phyloP scores from a whole-genome alignment of 2,113 vertebrate genomes.

The Vidua chalybeata region DNA sequence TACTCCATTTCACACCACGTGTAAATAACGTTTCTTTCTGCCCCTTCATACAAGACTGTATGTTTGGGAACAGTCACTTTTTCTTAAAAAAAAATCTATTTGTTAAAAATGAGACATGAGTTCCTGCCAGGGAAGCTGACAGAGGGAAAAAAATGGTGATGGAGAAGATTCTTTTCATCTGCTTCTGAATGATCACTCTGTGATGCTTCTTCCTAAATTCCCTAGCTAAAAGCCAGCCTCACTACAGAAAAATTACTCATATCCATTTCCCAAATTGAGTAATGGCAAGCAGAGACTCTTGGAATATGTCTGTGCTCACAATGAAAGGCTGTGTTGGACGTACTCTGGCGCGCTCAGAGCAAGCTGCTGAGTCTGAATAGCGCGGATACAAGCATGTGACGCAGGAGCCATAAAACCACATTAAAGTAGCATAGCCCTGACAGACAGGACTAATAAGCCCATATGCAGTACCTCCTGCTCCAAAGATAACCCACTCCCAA shows the following conservation, averaged over 20 bases:
- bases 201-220: conserved; percentile 43
- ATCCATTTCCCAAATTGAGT: conserved; percentile 49
- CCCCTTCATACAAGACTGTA: background rate
- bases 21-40: conserved; percentile 36
- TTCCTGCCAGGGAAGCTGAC: conserved; percentile 55
- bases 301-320: conserved; percentile 16
- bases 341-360: background rate
- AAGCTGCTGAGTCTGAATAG: conserved; percentile 18
- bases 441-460: conserved; percentile 64
- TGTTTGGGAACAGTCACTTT: conserved; percentile 29
- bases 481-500: conserved; percentile 50
- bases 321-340: conserved; percentile 20
- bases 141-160: conserved; percentile 33
- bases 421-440: conserved; percentile 54
- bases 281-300: conserved; percentile 39
- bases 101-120: conserved; percentile 40
- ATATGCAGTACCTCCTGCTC: conserved; percentile 55
- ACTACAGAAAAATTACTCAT: conserved; percentile 3
- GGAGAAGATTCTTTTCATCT: conserved; percentile 58
- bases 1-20: conserved; percentile 25
- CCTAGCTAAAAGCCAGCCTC: conserved; percentile 40
- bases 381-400: background rate
- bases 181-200: conserved; percentile 41
- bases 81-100: conserved; percentile 36
- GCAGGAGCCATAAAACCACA: conserved; percentile 32